Evolutionary conservation across 2,113 vertebrate species (phyloP).

Genomic region (Scolopax mira): DNA sequence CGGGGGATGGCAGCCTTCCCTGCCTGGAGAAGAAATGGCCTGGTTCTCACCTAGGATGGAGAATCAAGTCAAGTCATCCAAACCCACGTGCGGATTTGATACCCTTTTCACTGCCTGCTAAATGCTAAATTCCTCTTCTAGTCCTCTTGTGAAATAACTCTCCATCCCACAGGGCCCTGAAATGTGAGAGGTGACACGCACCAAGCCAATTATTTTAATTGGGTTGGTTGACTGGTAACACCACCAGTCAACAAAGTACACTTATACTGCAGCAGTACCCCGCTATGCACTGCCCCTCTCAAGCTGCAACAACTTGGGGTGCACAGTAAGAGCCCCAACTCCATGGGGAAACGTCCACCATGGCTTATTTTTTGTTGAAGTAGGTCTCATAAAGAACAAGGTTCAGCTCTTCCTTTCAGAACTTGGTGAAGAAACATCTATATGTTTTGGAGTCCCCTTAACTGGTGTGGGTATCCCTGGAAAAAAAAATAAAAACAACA

Average conservation of each 20-base stretch:
- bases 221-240: no score
- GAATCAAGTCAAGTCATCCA: background rate
- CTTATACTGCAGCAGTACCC: background rate
- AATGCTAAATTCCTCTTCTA: background rate
- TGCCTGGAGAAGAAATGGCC: background rate
- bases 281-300: rapidly evolving
- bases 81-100: rapidly evolving
- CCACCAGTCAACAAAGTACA: no score
- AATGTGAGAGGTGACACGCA: background rate
- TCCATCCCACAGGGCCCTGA: background rate
- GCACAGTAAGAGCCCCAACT: background rate
- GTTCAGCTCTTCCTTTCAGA: background rate
- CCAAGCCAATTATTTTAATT: background rate
- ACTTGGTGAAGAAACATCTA: background rate
- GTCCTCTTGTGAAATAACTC: background rate
- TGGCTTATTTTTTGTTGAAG: no score
- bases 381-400: rapidly evolving
- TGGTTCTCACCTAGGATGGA: background rate
- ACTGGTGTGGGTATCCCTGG: no score
- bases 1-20: background rate
- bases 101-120: background rate
- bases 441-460: background rate
- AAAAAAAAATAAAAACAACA: background rate
- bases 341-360: rapidly evolving
- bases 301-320: background rate